Evolutionary conservation across 1,140 invertebrate genomes (phyloP), one percentile per base, ranked within the genome.

Genomic region (Drosophila seguyi): DNA sequence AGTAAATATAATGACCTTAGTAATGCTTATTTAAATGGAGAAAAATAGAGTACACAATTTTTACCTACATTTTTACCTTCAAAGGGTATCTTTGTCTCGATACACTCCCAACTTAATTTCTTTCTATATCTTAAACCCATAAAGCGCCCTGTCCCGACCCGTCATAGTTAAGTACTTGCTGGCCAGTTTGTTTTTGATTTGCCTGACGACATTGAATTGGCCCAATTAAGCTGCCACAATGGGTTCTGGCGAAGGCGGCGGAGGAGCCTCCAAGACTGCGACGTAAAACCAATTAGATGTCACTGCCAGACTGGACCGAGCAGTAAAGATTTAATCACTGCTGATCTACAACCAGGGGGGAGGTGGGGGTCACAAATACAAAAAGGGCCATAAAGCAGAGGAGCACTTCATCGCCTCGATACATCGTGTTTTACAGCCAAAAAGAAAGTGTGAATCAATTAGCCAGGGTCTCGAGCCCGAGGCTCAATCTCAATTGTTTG

Each of bases 361-460:
- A 25, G 25, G 4, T 10, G 16, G 29, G 50, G 48, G 48, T 31
- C 27, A 50, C 47, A 18, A 50, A 34, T 18, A 34, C 29, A 34
- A 34, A 22, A 2, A 20, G 27, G 38, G 20, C 48, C 68, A 45
- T 71, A 74, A 74, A 60, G 14, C 41, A 45, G 60, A 36, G 58
- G 50, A 57, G 39, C 62, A 50, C 58, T 76, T 62, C 47, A 52
- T 31, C 41, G 57, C 58, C 41, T 58, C 52, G 61, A 78, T 79
- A 90, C 85, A 90, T 84, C 78, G 82, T 85, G 63, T 90, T 90
- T 90, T 85, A 90, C 81, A 81, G 81, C 81, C 86, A 72, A 81
- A 85, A 90, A 90, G 86, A 90, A 90, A 90, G 85, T 90, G 86
- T 90, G 86, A 90, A 90, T 90, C 85, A 90, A 90, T 90, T 90